Percentiles rank a stretch among this genome's conserved stretches.
Conservation (phyloP, 2,888 invertebrate species). For the Eupithecia vulgata region DNA sequence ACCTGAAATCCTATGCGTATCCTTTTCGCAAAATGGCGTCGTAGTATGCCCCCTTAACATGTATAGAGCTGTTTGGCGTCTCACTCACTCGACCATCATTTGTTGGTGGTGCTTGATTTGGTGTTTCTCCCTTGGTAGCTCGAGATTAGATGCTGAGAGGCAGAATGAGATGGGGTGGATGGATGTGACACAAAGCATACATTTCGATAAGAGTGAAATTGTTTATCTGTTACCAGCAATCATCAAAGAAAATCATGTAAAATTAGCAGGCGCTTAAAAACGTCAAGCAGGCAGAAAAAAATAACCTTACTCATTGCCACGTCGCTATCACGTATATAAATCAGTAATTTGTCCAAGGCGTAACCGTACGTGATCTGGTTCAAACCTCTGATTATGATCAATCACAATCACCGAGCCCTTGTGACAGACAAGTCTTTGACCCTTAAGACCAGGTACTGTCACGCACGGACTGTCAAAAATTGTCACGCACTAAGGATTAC, state of each 20-base stretch:
- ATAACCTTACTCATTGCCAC: not conserved
- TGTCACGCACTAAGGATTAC: not conserved
- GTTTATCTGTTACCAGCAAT: not conserved
- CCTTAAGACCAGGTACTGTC: not conserved
- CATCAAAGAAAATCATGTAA: not conserved
- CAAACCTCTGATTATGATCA: not conserved
- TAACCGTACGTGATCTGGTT: not conserved
- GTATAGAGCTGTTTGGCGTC: no score
- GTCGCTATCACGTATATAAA: not conserved
- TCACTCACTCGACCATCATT: no score
- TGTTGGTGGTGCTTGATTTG: no score
- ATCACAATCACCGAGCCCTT: not conserved
- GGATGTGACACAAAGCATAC: no score
- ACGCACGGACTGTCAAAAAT: constrained; percentile 26
- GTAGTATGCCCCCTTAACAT: no score
- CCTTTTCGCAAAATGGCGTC: no score
- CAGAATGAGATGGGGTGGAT: no score
- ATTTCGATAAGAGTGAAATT: no score
- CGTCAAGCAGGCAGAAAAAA: not conserved
- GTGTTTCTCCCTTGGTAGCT: no score
- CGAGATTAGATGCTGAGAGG: no score
- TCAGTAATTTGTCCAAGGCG: not conserved
- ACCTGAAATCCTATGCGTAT: no score
- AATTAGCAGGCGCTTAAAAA: not conserved
- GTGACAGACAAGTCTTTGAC: not conserved